Percentiles rank a stretch among this genome's conserved stretches.
These are phyloP conservation scores for Lasioglossum figueresi DNA, from an alignment of 2,888 invertebrate genomes.

Conservation along the genomic window DNA sequence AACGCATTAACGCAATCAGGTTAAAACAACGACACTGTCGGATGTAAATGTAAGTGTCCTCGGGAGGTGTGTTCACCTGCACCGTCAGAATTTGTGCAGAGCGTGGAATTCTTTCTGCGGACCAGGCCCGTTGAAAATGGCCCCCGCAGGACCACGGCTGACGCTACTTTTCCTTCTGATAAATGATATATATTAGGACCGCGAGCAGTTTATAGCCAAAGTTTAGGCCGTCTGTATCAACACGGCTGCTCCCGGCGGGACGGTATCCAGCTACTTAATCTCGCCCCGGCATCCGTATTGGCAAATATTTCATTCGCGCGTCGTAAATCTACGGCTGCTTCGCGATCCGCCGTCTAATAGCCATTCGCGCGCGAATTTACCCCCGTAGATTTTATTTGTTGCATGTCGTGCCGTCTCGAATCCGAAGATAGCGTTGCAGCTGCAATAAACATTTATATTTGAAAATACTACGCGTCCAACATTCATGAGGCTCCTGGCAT, in stretches of 20 bases:
- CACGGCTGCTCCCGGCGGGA: conserved; percentile 48
- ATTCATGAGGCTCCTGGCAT: background rate
- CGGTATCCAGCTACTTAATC: conserved; percentile 58
- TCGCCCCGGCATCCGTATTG: conserved; percentile 48
- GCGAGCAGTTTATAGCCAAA: conserved; percentile 57
- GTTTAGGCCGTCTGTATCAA: conserved; percentile 58
- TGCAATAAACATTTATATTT: background rate
- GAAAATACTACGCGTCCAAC: background rate
- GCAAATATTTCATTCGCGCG: conserved; percentile 57
- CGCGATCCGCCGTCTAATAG: conserved; percentile 22
- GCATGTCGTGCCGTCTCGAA: background rate
- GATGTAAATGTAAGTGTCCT: background rate
- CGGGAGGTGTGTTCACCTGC: conserved; percentile 15
- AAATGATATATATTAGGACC: conserved; percentile 53
- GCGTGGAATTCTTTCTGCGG: conserved; percentile 41
- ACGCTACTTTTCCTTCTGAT: conserved; percentile 45
- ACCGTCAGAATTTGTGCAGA: conserved; percentile 22
- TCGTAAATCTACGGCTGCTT: conserved; percentile 41
- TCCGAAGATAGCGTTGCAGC: background rate
- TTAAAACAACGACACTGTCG: background rate
- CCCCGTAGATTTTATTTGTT: conserved; percentile 16
- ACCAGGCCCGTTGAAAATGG: conserved; percentile 28
- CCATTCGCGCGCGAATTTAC: conserved; percentile 28
- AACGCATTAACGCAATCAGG: background rate
- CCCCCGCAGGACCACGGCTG: conserved; percentile 32